Conservation (phyloP, 1,140 invertebrate species). For the Centruroides sculpturatus region DNA sequence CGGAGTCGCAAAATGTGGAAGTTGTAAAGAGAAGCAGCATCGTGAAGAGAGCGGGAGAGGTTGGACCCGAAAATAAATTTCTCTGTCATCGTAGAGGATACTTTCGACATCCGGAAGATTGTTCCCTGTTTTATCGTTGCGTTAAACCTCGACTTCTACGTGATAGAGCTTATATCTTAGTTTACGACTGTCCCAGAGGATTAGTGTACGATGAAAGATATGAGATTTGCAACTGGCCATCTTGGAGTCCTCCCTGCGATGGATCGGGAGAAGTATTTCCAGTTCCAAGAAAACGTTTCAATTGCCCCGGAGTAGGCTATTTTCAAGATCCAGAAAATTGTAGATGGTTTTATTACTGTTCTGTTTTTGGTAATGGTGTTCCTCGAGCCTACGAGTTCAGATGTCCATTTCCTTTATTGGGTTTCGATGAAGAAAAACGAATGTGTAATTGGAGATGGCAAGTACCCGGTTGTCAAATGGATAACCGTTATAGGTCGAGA, state of each 20-base stretch:
- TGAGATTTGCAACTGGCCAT: constrained; percentile 61
- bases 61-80: constrained; percentile 34
- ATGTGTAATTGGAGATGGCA: constrained; percentile 71
- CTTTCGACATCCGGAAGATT: constrained; percentile 61
- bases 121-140: constrained; percentile 64
- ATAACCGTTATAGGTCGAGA: constrained; percentile 8
- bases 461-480: constrained; percentile 46
- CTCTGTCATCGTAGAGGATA: constrained; percentile 60
- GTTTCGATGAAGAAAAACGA: constrained; percentile 53
- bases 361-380: constrained; percentile 45
- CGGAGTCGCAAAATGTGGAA: constrained; percentile 9
- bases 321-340: constrained; percentile 70
- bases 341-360: constrained; percentile 72
- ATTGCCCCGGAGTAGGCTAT: constrained; percentile 39
- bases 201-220: constrained; percentile 54
- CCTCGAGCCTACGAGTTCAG: constrained; percentile 62
- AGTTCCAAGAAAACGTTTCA: constrained; percentile 44
- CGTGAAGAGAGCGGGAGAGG: constrained; percentile 48
- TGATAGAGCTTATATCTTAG: constrained; percentile 60
- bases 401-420: constrained; percentile 57
- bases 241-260: constrained; percentile 49
- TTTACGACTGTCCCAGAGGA: constrained; percentile 67
- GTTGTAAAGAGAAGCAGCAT: constrained; percentile 2
- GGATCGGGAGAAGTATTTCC: constrained; percentile 40
- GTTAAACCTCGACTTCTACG: constrained; percentile 60